These are phyloP conservation scores for Doryteuthis pealeii DNA, from an alignment of 1,140 invertebrate species.

Conservation along the genomic window DNA sequence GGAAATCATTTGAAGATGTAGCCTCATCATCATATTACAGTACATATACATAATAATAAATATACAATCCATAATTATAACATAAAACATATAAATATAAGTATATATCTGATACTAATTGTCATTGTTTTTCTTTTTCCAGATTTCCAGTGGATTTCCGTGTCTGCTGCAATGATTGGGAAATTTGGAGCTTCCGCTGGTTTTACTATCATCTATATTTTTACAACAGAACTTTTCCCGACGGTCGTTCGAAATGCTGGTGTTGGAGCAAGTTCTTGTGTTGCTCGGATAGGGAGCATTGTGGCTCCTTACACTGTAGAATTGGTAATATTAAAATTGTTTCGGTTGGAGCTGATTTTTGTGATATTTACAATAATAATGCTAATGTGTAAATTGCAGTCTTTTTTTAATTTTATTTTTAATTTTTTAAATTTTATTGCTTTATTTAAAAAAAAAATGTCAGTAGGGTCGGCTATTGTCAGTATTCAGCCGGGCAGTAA, in stretches of 20 bases:
- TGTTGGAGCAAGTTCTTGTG: slow-evolving; percentile 77
- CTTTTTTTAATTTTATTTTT: not conserved
- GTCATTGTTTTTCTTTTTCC: not conserved
- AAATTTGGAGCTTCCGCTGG: slow-evolving; percentile 38
- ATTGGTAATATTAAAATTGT: slow-evolving; percentile 39
- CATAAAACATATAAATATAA: too few relatives aligned
- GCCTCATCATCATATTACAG: too few relatives aligned
- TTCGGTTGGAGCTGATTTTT: not conserved
- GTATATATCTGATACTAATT: too few relatives aligned
- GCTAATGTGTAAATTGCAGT: not conserved
- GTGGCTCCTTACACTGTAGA: slow-evolving; percentile 66
- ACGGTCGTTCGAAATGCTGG: slow-evolving; percentile 82
- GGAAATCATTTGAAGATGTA: too few relatives aligned
- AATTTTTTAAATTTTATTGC: too few relatives aligned
- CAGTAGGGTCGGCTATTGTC: too few relatives aligned
- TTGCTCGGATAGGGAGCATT: slow-evolving; percentile 76
- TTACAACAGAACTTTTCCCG: slow-evolving; percentile 82
- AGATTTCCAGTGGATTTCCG: slow-evolving; percentile 32
- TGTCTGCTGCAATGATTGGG: slow-evolving; percentile 40
- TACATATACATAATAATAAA: too few relatives aligned
- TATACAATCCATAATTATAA: too few relatives aligned
- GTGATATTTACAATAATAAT: not conserved
- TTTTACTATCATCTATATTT: slow-evolving; percentile 74
- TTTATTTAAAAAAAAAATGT: too few relatives aligned
- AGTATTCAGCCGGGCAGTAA: too few relatives aligned